These are phyloP conservation scores for Oophaga sylvatica DNA, from an alignment of 2,797 vertebrate genomes.

Conservation along the genomic window DNA sequence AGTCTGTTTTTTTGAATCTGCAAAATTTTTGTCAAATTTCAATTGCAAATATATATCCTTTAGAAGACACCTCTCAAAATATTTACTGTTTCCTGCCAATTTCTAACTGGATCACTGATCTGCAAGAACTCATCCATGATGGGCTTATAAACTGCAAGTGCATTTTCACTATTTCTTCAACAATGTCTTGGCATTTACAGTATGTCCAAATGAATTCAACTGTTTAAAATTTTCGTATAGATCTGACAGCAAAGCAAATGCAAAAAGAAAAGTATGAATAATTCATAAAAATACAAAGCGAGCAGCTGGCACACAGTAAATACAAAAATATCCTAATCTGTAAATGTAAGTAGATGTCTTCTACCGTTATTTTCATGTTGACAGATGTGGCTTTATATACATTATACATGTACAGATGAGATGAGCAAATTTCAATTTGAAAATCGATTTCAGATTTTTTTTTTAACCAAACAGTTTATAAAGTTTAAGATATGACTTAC, in stretches of 20 bases:
- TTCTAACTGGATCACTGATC: background rate
- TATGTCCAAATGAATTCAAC: constrained; percentile 50
- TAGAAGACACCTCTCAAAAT: background rate
- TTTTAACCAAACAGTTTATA: background rate
- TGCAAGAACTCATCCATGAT: background rate
- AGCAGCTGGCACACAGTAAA: constrained; percentile 46
- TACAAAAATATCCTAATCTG: constrained; percentile 47
- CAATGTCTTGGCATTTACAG: constrained; percentile 38
- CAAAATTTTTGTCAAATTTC: background rate
- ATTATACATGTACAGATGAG: constrained; percentile 34
- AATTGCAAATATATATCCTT: background rate
- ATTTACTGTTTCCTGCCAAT: background rate
- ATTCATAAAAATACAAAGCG: constrained; percentile 48
- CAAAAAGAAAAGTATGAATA: constrained; percentile 52
- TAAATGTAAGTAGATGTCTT: constrained; percentile 50
- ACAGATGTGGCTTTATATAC: constrained; percentile 49
- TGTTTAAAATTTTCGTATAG: constrained; percentile 40
- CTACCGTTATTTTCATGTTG: constrained; percentile 41
- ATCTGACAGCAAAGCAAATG: constrained; percentile 41
- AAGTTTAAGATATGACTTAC: background rate
- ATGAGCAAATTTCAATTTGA: constrained; percentile 34
- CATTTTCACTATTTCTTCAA: background rate
- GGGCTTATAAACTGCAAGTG: background rate
- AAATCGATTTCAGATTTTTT: constrained; percentile 3
- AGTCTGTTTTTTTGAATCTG: background rate